A percentile compares a stretch with the other conserved stretches of the same genome.
phyloP scores from a whole-genome alignment of 2,888 invertebrate species.

The Dastarcus helophoroides region DNA sequence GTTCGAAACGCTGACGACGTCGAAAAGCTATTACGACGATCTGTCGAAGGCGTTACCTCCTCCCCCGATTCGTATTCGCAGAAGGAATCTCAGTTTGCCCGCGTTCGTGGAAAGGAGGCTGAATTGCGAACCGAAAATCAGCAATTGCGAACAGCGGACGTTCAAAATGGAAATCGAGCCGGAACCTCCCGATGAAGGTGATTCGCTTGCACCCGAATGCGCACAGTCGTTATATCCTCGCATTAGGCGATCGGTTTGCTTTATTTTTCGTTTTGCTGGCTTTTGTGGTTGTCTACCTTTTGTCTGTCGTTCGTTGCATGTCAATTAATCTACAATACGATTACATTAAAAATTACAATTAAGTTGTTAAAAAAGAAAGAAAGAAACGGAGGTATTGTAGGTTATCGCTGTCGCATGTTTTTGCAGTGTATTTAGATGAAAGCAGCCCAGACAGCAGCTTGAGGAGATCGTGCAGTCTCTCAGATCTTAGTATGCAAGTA shows the following conservation, averaged over 20 bases:
- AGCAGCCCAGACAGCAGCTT: conserved; percentile 46
- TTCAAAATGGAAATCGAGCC: conserved; percentile 8
- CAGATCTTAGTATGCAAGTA: conserved; percentile 46
- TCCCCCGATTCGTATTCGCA: conserved; percentile 44
- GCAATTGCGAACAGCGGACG: conserved; percentile 9
- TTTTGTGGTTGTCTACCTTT: conserved; percentile 6
- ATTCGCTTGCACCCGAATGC: conserved; percentile 16
- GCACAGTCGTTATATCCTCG: conserved; percentile 8
- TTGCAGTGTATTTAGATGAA: conserved; percentile 32
- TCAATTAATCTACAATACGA: no score
- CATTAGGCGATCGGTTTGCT: no score
- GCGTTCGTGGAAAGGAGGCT: conserved; percentile 26
- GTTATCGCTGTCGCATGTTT: conserved; percentile 17
- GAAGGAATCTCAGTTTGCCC: conserved; percentile 49
- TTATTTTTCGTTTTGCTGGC: conserved; percentile 2
- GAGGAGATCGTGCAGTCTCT: conserved; percentile 69
- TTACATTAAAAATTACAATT: no score
- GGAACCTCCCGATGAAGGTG: conserved; percentile 10
- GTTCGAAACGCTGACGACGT: conserved; percentile 52
- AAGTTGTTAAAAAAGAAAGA: no score
- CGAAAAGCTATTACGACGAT: conserved; percentile 42
- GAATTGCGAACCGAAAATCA: conserved; percentile 14
- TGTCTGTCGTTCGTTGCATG: no score
- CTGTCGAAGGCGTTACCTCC: conserved; percentile 37
- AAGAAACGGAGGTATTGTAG: conserved; percentile 7